Base-by-base conservation (phyloP, 2,113 vertebrate genomes). In the Ceyx melanurus region DNA sequence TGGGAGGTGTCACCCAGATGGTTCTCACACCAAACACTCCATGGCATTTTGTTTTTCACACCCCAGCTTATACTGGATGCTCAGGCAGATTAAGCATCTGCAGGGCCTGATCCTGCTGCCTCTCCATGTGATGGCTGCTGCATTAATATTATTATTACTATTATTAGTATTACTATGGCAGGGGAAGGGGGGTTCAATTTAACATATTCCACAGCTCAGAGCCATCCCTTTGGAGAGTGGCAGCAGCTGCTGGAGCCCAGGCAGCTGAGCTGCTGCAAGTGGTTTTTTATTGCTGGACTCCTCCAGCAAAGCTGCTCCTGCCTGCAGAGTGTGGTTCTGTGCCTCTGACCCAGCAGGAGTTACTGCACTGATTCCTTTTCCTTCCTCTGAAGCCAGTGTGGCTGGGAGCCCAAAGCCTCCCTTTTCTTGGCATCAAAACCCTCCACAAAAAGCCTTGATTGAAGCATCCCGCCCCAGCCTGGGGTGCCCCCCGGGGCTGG, bases 401-500 rank as follows among this genome's bases (percentile, higher is more conserved):
- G 89, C 85, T 10, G 7, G 35, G 43, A 91, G 91, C 92, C 95
- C 86, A 45, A 28, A 9, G 11, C 56, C 23, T 76, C 82, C 92
- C 82, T 40, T 16, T 2, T 1, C 85, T 50, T 29, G 0, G 28
- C 54, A 6, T 79, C 56, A 1, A 35, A 74, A 74, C 51, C 13
- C 62, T 19, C 73, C 28, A 21, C 46, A 45, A 28, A 57, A 28
- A 56, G 5, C 37, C 53, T 54, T 17, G 53, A 66, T 68, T 11
- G 37, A 9, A 75, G 37, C 67, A 7, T 8, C 51, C 31, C 16
- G 10, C 13, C 31, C 48, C 33, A 37, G 21, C 62, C 82, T 22
- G 7, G 66, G 70, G 33, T 10, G 31, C 78, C 74, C 46, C 33
- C 13, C 57, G 11, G 42, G 60, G 29, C 57, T 17, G 8, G 10